These are phyloP conservation scores for Tinea trinotella DNA, from an alignment of 2,888 invertebrate genomes.

Conservation along the genomic window DNA sequence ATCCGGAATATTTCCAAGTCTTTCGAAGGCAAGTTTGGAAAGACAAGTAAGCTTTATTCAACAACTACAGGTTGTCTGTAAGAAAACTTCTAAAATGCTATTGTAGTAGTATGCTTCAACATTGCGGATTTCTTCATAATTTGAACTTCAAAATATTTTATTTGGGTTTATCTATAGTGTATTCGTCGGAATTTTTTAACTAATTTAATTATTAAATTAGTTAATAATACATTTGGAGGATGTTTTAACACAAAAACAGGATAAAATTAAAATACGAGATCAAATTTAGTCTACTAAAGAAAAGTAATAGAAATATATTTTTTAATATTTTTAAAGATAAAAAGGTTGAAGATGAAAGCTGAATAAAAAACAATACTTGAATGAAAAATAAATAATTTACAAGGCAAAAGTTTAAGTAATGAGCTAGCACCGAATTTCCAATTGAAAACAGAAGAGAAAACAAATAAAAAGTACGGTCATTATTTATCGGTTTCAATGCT, in stretches of 20 bases:
- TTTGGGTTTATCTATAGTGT: too few relatives aligned
- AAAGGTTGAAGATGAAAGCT: too few relatives aligned
- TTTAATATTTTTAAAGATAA: too few relatives aligned
- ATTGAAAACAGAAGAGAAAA: constrained; percentile 23
- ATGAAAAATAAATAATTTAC: constrained; percentile 17
- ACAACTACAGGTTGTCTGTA: not conserved
- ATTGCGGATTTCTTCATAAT: not conserved
- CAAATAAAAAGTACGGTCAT: constrained; percentile 32
- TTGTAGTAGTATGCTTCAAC: constrained; percentile 17
- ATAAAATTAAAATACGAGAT: too few relatives aligned
- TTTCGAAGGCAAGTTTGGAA: constrained; percentile 13
- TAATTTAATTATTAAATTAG: too few relatives aligned
- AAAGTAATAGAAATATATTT: too few relatives aligned
- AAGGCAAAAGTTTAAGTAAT: constrained; percentile 31
- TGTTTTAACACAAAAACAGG: too few relatives aligned
- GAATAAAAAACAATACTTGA: not conserved
- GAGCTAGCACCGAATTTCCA: constrained; percentile 20
- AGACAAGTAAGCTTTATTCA: constrained; percentile 11
- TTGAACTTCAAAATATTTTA: not conserved
- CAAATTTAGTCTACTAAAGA: too few relatives aligned
- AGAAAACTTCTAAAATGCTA: constrained; percentile 14
- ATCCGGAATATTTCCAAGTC: constrained; percentile 8
- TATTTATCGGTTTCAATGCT: constrained; percentile 39
- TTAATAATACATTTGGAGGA: too few relatives aligned
- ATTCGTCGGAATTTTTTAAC: too few relatives aligned